Evolutionary conservation across 2,888 invertebrate genomes (phyloP), one percentile per base, ranked within the genome.

Genomic region (Erebia ligea): DNA sequence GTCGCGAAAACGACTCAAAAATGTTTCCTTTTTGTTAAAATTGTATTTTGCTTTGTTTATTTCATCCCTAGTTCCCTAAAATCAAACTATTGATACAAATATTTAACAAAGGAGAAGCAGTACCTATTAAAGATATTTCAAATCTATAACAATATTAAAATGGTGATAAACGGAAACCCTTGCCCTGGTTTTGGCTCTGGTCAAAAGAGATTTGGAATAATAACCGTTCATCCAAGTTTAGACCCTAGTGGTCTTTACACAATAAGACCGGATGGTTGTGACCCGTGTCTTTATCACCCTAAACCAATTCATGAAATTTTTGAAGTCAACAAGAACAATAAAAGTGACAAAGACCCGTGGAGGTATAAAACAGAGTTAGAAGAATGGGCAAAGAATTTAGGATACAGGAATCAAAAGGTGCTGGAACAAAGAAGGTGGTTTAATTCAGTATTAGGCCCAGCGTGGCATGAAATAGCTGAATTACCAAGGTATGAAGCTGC

Each of bases 321-420:
- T 73, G 82, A 83, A 75, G 77, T 84, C 6, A 86, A 82, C 48
- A 84, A 78, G 72, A 78, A 76, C 52, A 79, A 76, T 59, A 81
- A 75, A 61, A 75, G 68, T 10, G 77, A 80, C 50, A 87, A 89
- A 76, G 89, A 89, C 58, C 87, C 89, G 1, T 92, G 92, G 92
- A 82, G 78, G 71, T 87, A 86, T 73, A 90, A 91, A 77, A 84
- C 73, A 11, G 90, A 90, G 71, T 77, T 91, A 15, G 92, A 92
- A 75, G 89, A 88, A 40, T 92, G 92, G 92, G 82, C 88, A 1
- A 78, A 77, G 73, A 89, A 92, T 76, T 83, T 92, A 50, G 92
- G 92, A 6, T 92, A 90, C 70, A 85, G 91, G 75, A 92, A 92
- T 72, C 87, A 87, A 78, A 80, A 81, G 71, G 71, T 91, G 21